Evolutionary conservation across 2,888 invertebrate species (phyloP).

Genomic region (Spilosoma lubricipeda): DNA sequence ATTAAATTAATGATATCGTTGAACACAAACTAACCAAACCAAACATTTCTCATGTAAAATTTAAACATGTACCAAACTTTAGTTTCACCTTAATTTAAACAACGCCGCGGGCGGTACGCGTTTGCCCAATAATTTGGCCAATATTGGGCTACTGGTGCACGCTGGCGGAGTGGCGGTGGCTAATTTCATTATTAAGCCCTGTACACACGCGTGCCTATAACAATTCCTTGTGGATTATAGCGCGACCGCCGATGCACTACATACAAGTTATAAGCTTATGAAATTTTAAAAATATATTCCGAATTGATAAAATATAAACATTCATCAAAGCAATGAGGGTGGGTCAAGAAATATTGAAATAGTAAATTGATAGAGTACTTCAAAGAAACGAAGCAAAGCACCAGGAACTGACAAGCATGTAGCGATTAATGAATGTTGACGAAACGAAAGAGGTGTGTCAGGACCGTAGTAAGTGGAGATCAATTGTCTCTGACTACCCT

Average conservation of each 20-base stretch:
- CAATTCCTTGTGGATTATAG: conserved; percentile 66
- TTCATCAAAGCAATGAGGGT: background rate
- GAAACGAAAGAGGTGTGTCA: too few relatives aligned
- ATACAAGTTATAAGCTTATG: conserved; percentile 14
- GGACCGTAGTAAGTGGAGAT: too few relatives aligned
- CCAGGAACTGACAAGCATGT: too few relatives aligned
- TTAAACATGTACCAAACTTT: conserved; percentile 20
- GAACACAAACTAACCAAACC: background rate
- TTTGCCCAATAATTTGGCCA: conserved; percentile 44
- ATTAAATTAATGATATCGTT: background rate
- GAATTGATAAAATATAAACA: background rate
- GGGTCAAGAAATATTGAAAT: background rate
- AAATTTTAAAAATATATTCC: conserved; percentile 4
- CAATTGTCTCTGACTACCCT: too few relatives aligned
- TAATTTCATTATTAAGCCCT: conserved; percentile 75
- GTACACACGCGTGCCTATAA: conserved; percentile 61
- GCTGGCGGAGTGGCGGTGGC: conserved; percentile 30
- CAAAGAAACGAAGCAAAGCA: background rate
- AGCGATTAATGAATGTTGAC: too few relatives aligned
- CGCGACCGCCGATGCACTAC: conserved; percentile 16
- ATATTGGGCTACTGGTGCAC: conserved; percentile 40
- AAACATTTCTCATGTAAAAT: background rate
- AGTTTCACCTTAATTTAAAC: conserved; percentile 41
- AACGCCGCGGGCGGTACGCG: conserved; percentile 31
- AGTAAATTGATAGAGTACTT: background rate